These are phyloP conservation scores for Odontocerum albicorne DNA, from an alignment of 2,888 invertebrate genomes.

Conservation along the genomic window DNA sequence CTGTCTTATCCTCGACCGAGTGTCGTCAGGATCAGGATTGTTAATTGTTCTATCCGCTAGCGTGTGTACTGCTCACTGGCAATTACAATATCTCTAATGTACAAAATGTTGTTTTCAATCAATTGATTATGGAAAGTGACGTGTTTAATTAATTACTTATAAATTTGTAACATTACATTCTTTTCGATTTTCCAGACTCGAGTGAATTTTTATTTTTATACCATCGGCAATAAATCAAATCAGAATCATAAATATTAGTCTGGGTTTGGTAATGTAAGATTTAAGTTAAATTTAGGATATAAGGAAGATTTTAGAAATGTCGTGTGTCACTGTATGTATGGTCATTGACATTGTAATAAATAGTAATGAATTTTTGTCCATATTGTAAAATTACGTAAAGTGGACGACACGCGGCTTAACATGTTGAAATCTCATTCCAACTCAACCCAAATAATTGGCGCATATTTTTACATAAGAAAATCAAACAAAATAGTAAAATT, in stretches of 20 bases:
- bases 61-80: constrained; percentile 11
- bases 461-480: constrained; percentile 37
- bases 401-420: constrained; percentile 34
- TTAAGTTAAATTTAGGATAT: constrained; percentile 33
- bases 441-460: constrained; percentile 34
- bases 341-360: constrained; percentile 36
- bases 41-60: constrained; percentile 15
- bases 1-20: not conserved
- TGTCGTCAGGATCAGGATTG: not conserved
- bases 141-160: constrained; percentile 16
- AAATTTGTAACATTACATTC: constrained; percentile 18
- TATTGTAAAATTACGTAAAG: constrained; percentile 32
- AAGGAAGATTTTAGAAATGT: constrained; percentile 35
- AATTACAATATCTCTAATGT: constrained; percentile 27
- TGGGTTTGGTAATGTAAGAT: constrained; percentile 30
- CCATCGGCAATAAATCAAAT: constrained; percentile 16
- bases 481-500: constrained; percentile 34
- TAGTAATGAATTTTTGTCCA: constrained; percentile 34
- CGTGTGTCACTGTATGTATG: constrained; percentile 36
- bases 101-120: constrained; percentile 32
- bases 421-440: constrained; percentile 37
- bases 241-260: constrained; percentile 19
- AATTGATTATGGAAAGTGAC: constrained; percentile 18
- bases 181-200: constrained; percentile 27
- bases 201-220: constrained; percentile 24